A percentile compares a stretch with the other conserved stretches of the same genome.
These are phyloP conservation scores for Thaumatotibia leucotreta DNA, from an alignment of 1,140 invertebrate species.

Conservation along the genomic window DNA sequence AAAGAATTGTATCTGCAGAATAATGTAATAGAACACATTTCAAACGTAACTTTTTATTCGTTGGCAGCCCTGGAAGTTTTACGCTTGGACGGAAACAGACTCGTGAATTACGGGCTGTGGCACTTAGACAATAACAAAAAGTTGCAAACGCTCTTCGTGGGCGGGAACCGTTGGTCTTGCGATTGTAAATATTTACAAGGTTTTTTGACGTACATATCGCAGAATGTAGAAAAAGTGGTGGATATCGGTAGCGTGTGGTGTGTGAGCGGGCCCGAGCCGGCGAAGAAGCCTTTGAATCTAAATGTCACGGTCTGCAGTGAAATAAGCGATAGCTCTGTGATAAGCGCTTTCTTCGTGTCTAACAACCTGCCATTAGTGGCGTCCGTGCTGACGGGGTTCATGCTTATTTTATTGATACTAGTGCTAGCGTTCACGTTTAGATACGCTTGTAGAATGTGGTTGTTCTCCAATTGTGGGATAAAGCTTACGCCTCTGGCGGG, in stretches of 20 bases:
- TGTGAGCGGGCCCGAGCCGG: constrained; percentile 77
- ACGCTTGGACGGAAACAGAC: constrained; percentile 88
- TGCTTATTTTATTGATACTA: constrained; percentile 84
- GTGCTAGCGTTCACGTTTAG: constrained; percentile 88
- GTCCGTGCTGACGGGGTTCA: constrained; percentile 83
- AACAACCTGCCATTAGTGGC: constrained; percentile 86
- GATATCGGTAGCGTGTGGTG: constrained; percentile 82
- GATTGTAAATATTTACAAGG: constrained; percentile 89
- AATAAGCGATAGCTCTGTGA: constrained; percentile 79
- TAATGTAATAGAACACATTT: constrained; percentile 86
- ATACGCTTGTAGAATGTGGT: constrained; percentile 89
- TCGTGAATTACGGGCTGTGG: constrained; percentile 88
- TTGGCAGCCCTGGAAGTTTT: constrained; percentile 87
- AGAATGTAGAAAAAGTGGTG: constrained; percentile 83
- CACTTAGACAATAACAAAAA: constrained; percentile 83
- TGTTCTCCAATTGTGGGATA: constrained; percentile 90
- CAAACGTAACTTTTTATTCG: constrained; percentile 87
- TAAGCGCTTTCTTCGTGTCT: constrained; percentile 84
- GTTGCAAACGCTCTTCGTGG: constrained; percentile 77
- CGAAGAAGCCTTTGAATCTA: constrained; percentile 80
- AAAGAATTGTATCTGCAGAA: constrained; percentile 92
- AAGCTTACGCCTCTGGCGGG: constrained; percentile 86
- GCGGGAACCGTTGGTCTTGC: constrained; percentile 91
- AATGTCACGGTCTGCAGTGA: constrained; percentile 82
- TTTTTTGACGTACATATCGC: constrained; percentile 85